Percentiles rank a stretch among this genome's conserved stretches.
These are phyloP conservation scores for Eupeodes latifasciatus DNA, from an alignment of 2,888 invertebrate species.

Conservation along the genomic window DNA sequence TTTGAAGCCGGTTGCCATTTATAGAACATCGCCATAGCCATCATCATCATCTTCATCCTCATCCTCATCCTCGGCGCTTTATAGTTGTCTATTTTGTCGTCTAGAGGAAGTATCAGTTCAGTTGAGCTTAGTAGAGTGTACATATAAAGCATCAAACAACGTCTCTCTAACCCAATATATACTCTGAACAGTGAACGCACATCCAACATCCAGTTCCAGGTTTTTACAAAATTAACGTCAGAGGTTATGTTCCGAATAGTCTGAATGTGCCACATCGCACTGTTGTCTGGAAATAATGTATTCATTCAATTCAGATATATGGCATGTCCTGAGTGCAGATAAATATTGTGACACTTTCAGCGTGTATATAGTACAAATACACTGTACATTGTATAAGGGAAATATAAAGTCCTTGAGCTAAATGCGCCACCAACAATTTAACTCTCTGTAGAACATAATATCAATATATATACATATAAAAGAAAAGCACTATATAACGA, in stretches of 20 bases:
- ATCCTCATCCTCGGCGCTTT: too few relatives aligned
- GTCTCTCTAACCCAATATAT: constrained; percentile 16
- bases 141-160: not conserved
- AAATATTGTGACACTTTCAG: constrained; percentile 43
- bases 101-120: constrained; percentile 14
- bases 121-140: not conserved
- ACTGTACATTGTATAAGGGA: not conserved
- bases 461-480: not conserved
- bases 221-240: constrained; percentile 36
- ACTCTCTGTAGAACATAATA: not conserved
- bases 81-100: not conserved
- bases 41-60: too few relatives aligned
- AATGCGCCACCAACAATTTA: constrained; percentile 41
- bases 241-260: constrained; percentile 31
- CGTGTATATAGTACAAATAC: not conserved
- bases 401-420: constrained; percentile 38
- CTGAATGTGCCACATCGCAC: constrained; percentile 5
- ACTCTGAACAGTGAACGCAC: not conserved
- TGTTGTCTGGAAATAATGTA: constrained; percentile 42
- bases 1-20: constrained; percentile 23
- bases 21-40: not conserved
- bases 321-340: constrained; percentile 40
- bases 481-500: constrained; percentile 1
- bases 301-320: constrained; percentile 31
- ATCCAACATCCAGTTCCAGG: not conserved